Evolutionary conservation across 2,113 vertebrate species (phyloP).

Genomic region (Sula dactylatra): DNA sequence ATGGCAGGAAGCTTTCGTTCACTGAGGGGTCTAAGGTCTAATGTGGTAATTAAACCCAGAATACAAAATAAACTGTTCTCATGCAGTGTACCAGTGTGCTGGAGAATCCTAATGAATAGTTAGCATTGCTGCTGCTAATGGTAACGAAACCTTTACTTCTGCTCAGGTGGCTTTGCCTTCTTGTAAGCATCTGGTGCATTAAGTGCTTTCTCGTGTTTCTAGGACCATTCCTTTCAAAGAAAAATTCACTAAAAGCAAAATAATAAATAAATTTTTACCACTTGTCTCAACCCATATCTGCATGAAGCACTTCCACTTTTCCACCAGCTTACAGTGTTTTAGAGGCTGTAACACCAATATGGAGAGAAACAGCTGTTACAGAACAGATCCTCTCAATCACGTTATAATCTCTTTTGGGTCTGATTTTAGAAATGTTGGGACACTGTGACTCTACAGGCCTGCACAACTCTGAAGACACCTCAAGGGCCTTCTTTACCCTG

Average conservation of each 20-base stretch:
- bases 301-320: background rate
- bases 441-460: background rate
- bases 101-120: conserved; percentile 28
- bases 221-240: background rate
- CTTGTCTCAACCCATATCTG: background rate
- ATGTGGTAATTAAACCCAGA: conserved; percentile 43
- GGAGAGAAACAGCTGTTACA: background rate
- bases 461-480: background rate
- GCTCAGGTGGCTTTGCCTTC: background rate
- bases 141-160: background rate
- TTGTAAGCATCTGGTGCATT: background rate
- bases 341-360: background rate
- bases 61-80: conserved; percentile 46
- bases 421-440: background rate
- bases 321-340: background rate
- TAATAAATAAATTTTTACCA: background rate
- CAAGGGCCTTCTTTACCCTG: background rate
- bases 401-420: background rate
- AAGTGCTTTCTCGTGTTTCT: background rate
- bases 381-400: background rate
- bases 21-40: conserved; percentile 53
- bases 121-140: background rate
- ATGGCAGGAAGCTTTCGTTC: conserved; percentile 51
- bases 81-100: background rate
- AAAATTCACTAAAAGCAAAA: background rate